Percentiles rank a stretch among this genome's conserved stretches.
These are phyloP conservation scores for Trissolcus japonicus DNA, from an alignment of 2,888 invertebrate genomes.

Conservation along the genomic window DNA sequence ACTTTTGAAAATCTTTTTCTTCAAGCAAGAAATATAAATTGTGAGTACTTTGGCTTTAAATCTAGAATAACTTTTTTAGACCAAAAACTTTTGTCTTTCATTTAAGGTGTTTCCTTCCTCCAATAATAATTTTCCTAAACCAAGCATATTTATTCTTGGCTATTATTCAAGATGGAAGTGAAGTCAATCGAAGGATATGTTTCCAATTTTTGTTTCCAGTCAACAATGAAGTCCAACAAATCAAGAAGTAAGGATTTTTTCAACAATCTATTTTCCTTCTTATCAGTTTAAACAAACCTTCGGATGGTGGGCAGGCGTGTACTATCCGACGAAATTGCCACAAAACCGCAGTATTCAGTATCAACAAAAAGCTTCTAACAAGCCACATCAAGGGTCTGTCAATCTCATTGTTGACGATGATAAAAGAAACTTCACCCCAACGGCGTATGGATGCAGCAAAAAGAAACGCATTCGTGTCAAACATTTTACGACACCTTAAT, in stretches of 20 bases:
- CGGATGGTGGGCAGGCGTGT: background rate
- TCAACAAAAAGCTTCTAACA: constrained; percentile 49
- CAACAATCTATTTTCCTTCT: constrained; percentile 20
- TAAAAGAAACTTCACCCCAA: constrained; percentile 26
- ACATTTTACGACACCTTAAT: constrained; percentile 57
- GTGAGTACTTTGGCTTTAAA: no score
- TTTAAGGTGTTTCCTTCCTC: no score
- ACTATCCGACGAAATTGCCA: constrained; percentile 18
- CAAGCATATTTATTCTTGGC: no score
- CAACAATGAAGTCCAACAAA: no score
- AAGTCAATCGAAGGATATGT: no score
- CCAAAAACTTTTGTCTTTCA: no score
- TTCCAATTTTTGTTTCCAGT: background rate
- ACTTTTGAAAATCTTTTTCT: no score
- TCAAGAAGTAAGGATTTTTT: no score
- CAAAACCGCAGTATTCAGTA: constrained; percentile 42
- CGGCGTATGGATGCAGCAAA: constrained; percentile 11
- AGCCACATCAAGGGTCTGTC: constrained; percentile 47
- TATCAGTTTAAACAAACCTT: constrained; percentile 38
- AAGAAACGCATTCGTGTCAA: constrained; percentile 52
- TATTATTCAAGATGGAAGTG: no score
- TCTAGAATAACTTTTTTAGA: no score
- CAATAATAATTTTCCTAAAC: no score
- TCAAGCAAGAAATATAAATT: no score
- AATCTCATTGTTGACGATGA: constrained; percentile 51